phyloP scores from a whole-genome alignment of 2,797 vertebrate genomes.

The Leptatherina wallacei region DNA sequence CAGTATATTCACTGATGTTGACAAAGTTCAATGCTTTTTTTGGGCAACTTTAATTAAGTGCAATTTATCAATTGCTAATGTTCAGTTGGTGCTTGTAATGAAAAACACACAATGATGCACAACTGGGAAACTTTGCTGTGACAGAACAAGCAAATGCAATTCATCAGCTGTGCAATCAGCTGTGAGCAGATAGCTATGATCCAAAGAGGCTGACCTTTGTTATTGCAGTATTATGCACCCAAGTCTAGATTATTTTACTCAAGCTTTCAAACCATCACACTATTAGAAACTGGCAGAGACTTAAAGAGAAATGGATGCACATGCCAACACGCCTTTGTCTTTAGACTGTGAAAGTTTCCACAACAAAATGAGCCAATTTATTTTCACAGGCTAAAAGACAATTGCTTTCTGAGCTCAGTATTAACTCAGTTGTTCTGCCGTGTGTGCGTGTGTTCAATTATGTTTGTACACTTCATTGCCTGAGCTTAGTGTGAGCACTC shows the following conservation, averaged over 20 bases:
- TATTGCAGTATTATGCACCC: constrained; percentile 22
- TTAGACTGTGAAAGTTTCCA: constrained; percentile 54
- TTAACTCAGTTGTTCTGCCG: constrained; percentile 1
- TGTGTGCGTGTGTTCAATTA: constrained; percentile 7
- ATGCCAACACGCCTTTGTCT: constrained; percentile 39
- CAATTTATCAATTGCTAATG: constrained; percentile 5
- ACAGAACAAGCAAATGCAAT: constrained; percentile 22
- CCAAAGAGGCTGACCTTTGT: constrained; percentile 44
- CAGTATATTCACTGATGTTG: neutral
- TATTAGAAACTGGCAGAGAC: constrained; percentile 21
- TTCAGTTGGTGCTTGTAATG: neutral
- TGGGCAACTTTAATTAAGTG: constrained; percentile 10
- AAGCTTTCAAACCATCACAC: constrained; percentile 1
- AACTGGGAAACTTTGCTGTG: constrained; percentile 13
- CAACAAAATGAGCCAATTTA: constrained; percentile 54
- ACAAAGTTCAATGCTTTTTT: neutral
- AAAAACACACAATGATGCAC: constrained; percentile 3
- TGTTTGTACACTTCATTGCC: constrained; percentile 23
- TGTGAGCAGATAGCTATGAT: constrained; percentile 23
- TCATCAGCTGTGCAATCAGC: constrained; percentile 44
- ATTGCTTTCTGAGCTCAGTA: constrained; percentile 49
- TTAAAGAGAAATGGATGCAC: constrained; percentile 32
- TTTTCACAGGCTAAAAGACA: constrained; percentile 62
- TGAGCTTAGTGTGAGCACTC: constrained; percentile 5
- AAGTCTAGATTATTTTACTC: constrained; percentile 22